Conservation (phyloP, 2,113 vertebrate species). For the Cololabis saira region DNA sequence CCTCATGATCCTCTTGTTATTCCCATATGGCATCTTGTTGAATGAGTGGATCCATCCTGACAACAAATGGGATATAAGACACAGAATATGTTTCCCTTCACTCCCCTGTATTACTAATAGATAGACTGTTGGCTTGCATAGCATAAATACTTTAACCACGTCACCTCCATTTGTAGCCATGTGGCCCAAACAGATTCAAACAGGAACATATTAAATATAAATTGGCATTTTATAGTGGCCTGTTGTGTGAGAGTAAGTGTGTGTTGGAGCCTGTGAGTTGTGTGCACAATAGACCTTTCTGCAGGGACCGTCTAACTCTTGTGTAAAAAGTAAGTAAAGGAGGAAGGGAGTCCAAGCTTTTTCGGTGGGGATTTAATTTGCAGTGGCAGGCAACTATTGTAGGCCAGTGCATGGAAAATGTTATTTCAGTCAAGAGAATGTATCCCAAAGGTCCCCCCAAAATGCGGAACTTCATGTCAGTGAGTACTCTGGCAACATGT, state of each 20-base stretch:
- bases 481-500: no score
- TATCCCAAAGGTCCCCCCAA: not conserved
- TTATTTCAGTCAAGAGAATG: constrained; percentile 85
- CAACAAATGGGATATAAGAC: constrained; percentile 86
- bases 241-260: constrained; percentile 80
- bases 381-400: constrained; percentile 63
- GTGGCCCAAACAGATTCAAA: constrained; percentile 82
- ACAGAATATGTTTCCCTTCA: constrained; percentile 82
- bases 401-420: constrained; percentile 80
- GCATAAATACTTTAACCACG: constrained; percentile 93
- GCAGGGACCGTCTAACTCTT: constrained; percentile 39
- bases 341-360: constrained; percentile 45
- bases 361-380: constrained; percentile 76
- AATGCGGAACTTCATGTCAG: no score
- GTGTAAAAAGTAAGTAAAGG: constrained; percentile 89
- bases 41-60: constrained; percentile 80
- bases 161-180: constrained; percentile 89
- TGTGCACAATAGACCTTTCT: constrained; percentile 49
- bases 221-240: constrained; percentile 90
- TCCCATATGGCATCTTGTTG: constrained; percentile 60
- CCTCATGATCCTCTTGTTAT: constrained; percentile 53
- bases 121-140: constrained; percentile 88
- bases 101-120: constrained; percentile 89
- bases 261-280: constrained; percentile 57
- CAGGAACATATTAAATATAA: constrained; percentile 93